A percentile compares a stretch with the other conserved stretches of the same genome.
phyloP scores from a whole-genome alignment of 2,113 vertebrate species.

The Tauraco erythrolophus region DNA sequence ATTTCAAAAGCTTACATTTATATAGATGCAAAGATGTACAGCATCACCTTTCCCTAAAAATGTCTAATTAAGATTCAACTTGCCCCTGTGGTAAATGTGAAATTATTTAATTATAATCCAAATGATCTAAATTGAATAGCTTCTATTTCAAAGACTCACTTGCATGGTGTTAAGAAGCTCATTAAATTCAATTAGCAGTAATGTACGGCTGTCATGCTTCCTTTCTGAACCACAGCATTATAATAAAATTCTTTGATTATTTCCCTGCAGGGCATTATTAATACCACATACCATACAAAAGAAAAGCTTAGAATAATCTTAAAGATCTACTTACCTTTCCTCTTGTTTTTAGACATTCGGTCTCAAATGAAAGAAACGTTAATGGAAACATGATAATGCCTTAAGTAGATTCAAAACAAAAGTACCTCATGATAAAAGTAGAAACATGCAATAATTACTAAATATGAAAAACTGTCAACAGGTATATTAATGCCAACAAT shows the following conservation, averaged over 20 bases:
- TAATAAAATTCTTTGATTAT: constrained; percentile 69
- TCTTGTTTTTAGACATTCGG: background rate
- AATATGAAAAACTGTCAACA: background rate
- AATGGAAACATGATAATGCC: background rate
- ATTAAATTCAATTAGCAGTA: constrained; percentile 79
- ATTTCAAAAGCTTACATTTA: background rate
- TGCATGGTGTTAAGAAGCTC: constrained; percentile 68
- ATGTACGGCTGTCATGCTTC: constrained; percentile 63
- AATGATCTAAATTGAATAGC: constrained; percentile 71
- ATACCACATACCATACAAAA: constrained; percentile 35
- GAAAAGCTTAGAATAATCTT: constrained; percentile 51
- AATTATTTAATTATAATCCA: constrained; percentile 76
- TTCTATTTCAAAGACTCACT: constrained; percentile 74
- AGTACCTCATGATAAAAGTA: background rate
- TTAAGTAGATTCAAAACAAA: background rate
- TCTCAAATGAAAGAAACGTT: constrained; percentile 19
- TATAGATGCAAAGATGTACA: constrained; percentile 19
- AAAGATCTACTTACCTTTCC: constrained; percentile 31
- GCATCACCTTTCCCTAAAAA: constrained; percentile 31
- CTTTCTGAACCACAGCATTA: constrained; percentile 60
- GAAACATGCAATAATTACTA: background rate
- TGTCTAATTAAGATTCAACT: constrained; percentile 60
- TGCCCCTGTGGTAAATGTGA: constrained; percentile 52
- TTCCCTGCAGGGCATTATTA: constrained; percentile 66
- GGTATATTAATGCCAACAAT: background rate